A percentile compares a stretch with the other conserved stretches of the same genome.
Conservation (phyloP, 2,797 vertebrate species). For the Ctenopoma multispine region DNA sequence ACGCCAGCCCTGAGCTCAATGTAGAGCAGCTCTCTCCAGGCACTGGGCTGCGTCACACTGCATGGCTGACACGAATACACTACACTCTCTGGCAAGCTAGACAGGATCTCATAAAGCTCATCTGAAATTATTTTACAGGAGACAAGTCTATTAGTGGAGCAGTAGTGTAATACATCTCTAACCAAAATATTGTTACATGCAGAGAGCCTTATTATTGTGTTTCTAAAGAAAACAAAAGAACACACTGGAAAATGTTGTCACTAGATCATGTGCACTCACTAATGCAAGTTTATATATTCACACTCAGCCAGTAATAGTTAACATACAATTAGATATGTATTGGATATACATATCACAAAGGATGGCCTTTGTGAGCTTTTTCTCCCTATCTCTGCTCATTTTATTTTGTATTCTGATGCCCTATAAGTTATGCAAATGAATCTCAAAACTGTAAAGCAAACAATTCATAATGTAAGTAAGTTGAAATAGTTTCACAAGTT, state of each 20-base stretch:
- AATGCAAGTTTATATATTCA: background rate
- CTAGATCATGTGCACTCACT: background rate
- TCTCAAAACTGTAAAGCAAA: background rate
- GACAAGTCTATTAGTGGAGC: background rate
- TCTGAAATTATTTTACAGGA: conserved; percentile 76
- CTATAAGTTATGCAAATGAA: conserved; percentile 5
- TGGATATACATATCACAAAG: no score
- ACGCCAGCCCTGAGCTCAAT: conserved; percentile 89
- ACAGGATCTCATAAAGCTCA: conserved; percentile 94
- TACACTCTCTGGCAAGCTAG: conserved; percentile 91
- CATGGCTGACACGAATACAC: conserved; percentile 92
- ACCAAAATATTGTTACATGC: background rate
- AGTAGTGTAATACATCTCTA: background rate
- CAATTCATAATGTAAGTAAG: background rate
- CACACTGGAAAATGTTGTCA: background rate
- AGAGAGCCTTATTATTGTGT: background rate
- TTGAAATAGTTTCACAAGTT: background rate
- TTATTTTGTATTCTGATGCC: background rate
- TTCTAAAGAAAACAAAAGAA: background rate
- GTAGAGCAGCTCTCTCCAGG: conserved; percentile 90
- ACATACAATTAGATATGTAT: background rate
- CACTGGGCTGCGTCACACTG: conserved; percentile 84
- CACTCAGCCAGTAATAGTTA: background rate
- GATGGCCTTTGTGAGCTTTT: background rate
- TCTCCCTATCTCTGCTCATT: background rate